A percentile compares a stretch with the other conserved stretches of the same genome.
Evolutionary conservation across 2,797 vertebrate genomes (phyloP).

Genomic region (Geotrypetes seraphini): DNA sequence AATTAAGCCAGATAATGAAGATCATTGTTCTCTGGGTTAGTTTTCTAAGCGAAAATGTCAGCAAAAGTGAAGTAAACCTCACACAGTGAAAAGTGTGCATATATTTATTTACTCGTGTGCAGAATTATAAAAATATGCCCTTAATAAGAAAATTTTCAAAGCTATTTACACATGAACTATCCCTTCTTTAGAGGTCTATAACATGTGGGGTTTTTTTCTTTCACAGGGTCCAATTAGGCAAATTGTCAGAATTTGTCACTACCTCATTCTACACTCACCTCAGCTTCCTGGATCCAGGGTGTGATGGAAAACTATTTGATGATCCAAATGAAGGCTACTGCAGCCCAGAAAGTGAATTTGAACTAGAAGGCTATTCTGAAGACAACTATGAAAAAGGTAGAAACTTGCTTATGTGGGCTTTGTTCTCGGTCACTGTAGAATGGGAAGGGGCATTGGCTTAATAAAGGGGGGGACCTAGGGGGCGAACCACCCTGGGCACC

Average conservation of each 20-base stretch:
- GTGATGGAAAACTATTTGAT: conserved; percentile 69
- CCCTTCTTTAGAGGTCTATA: neutral
- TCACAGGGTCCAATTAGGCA: conserved; percentile 80
- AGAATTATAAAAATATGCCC: too few relatives aligned
- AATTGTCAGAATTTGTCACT: conserved; percentile 79
- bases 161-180: too few relatives aligned
- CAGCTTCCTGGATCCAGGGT: conserved; percentile 84
- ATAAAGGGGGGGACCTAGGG: too few relatives aligned
- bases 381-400: conserved; percentile 46
- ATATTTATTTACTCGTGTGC: too few relatives aligned
- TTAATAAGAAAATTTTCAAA: too few relatives aligned
- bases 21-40: too few relatives aligned
- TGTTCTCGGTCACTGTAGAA: conserved; percentile 3
- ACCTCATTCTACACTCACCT: conserved; percentile 89
- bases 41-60: too few relatives aligned
- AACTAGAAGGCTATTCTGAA: conserved; percentile 33
- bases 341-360: conserved; percentile 54
- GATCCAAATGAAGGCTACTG: conserved; percentile 43
- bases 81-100: too few relatives aligned
- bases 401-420: neutral
- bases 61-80: too few relatives aligned
- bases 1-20: too few relatives aligned
- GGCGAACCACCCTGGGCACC: too few relatives aligned
- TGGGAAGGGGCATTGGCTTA: too few relatives aligned
- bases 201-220: neutral